phyloP scores from a whole-genome alignment of 1,140 invertebrate species.

The fruit fly (Drosophila melanogaster) region Release_6_plus_ISO1_MT NC_004354.4:9794001-9794500 shows the following conservation, averaged over 20 bases:
- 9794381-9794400: neutral
- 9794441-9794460: constrained; percentile 1
- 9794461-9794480: constrained; percentile 44
- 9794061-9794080: neutral
- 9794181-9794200: constrained; percentile 12
- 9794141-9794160: constrained; percentile 25
- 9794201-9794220: constrained; percentile 15
- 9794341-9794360: constrained; percentile 17
- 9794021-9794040: no score
- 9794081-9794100: neutral
- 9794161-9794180: constrained; percentile 31
- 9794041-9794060: no score
- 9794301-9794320: constrained; percentile 65
- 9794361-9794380: constrained; percentile 43
- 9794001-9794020: no score
- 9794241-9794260: neutral
- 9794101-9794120: constrained; percentile 26
- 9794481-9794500: constrained; percentile 63
- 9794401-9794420: neutral
- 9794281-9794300: constrained; percentile 35
- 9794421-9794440: constrained; percentile 7
- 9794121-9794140: constrained; percentile 1
- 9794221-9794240: neutral
- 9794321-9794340: constrained; percentile 63
- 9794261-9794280: neutral